Conservation (phyloP, 2,113 vertebrate species). For the Phrynocephalus versicolor region DNA sequence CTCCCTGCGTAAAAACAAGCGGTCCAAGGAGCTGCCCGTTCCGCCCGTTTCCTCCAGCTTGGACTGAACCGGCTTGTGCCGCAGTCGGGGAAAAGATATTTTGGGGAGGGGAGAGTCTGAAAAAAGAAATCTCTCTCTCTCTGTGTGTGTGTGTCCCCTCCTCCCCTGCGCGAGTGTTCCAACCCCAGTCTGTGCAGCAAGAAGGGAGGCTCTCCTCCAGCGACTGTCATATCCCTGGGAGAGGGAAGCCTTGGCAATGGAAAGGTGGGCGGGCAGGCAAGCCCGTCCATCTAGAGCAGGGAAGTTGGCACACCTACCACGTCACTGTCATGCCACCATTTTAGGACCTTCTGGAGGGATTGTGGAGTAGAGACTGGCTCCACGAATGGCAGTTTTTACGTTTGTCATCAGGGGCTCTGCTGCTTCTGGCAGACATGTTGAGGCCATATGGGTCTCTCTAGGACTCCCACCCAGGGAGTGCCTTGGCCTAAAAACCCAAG, state of each 20-base stretch:
- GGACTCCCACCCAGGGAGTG: too few relatives aligned
- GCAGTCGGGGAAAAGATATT: not conserved
- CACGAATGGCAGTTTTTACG: too few relatives aligned
- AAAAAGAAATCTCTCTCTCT: not conserved
- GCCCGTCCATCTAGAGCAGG: too few relatives aligned
- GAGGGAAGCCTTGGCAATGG: not conserved
- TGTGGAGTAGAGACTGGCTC: not conserved
- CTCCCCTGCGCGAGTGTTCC: not conserved
- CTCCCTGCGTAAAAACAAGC: constrained; percentile 12
- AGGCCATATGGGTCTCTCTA: too few relatives aligned
- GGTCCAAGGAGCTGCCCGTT: constrained; percentile 37
- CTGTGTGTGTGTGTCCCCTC: not conserved
- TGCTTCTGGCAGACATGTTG: too few relatives aligned
- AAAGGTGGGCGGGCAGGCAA: too few relatives aligned
- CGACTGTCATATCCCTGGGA: not conserved
- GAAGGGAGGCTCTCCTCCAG: not conserved
- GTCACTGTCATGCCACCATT: not conserved
- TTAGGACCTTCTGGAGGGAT: not conserved
- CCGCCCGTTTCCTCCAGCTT: constrained; percentile 20
- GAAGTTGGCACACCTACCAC: not conserved
- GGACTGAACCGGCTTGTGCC: not conserved
- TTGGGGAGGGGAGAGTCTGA: not conserved
- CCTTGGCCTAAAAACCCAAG: too few relatives aligned
- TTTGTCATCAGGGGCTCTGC: too few relatives aligned
- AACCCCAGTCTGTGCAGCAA: not conserved